phyloP scores from a whole-genome alignment of 2,888 invertebrate genomes.

The Hyposoter didymator region DNA sequence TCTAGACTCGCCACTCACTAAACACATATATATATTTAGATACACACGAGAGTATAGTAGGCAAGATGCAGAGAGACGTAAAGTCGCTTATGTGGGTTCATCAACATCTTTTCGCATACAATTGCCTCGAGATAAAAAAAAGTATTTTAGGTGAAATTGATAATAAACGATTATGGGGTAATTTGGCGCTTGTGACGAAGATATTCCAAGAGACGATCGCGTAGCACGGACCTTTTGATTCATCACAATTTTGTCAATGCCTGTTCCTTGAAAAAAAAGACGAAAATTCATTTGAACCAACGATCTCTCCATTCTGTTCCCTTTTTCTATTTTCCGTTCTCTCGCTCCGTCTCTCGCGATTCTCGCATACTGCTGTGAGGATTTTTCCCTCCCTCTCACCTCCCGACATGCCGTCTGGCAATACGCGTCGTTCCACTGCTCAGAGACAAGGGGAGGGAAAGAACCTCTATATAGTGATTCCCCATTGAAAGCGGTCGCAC shows the following conservation, averaged over 20 bases:
- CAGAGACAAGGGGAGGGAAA: conserved; percentile 17
- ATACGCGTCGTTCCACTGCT: conserved; percentile 60
- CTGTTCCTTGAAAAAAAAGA: neutral
- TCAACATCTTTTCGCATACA: neutral
- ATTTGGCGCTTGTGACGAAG: neutral
- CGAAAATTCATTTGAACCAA: neutral
- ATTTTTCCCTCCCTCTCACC: conserved; percentile 2
- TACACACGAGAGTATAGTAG: neutral
- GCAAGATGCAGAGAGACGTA: neutral
- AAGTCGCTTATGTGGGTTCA: neutral
- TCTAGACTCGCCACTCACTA: conserved; percentile 69
- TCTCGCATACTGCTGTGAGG: conserved; percentile 23
- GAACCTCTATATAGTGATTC: conserved; percentile 55
- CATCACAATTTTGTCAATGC: neutral
- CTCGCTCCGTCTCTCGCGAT: neutral
- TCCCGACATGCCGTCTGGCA: conserved; percentile 55
- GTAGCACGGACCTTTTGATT: neutral
- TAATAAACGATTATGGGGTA: neutral
- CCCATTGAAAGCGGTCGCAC: conserved; percentile 79
- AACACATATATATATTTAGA: neutral
- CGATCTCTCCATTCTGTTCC: conserved; percentile 36
- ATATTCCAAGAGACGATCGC: neutral
- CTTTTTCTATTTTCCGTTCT: conserved; percentile 35
- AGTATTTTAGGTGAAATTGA: neutral
- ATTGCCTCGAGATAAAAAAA: neutral